Evolutionary conservation across 2,797 vertebrate species (phyloP), one percentile per base, ranked within the genome.

Genomic region (Xenentodon cancila): DNA sequence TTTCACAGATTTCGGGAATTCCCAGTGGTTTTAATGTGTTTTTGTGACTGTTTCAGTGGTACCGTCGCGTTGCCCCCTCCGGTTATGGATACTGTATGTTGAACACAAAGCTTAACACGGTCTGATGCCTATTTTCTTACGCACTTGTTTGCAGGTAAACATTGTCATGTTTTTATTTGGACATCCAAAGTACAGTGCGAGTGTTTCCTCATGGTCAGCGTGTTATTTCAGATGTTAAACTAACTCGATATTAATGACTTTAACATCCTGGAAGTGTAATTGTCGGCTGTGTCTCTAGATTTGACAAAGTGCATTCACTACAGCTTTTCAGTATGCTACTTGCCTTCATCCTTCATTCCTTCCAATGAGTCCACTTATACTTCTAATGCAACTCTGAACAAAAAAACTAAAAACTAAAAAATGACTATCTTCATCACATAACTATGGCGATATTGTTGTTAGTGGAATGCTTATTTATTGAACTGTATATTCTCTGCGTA

Each of bases 391-490:
- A 84, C 78, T 73, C 73, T 75, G 71, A 82, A 71, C 84, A 84
- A 40, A 44, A 30, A 59, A 5, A 68, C 60, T 32, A 27, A 47
- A 58, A 9, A 51, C 5, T 79, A 82, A 84, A 22, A 84, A 73
- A 60, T 69, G 61, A 84, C 75, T 73, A 58, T 86, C 84, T 85
- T 79, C 85, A 83, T 87, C 84, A 83, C 87, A 84, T 89, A 80
- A 84, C 90, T 91, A 89, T 89, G 82, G 82, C 75, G 82, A 82
- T 88, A 81, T 91, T 86, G 84, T 90, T 90, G 89, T 91, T 92
- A 90, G 90, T 93, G 92, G 90, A 94, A 92, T 93, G 92, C 91
- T 91, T 93, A 93, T 93, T 93, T 93, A 92, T 94, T 92, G 90
- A 93, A 80, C 80, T 89, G 85, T 92, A 82, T 87, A 79, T 87